Evolutionary conservation across 2,797 vertebrate species (phyloP), one percentile per base, ranked within the genome.

Genomic region (Cryptoprocta ferox): DNA sequence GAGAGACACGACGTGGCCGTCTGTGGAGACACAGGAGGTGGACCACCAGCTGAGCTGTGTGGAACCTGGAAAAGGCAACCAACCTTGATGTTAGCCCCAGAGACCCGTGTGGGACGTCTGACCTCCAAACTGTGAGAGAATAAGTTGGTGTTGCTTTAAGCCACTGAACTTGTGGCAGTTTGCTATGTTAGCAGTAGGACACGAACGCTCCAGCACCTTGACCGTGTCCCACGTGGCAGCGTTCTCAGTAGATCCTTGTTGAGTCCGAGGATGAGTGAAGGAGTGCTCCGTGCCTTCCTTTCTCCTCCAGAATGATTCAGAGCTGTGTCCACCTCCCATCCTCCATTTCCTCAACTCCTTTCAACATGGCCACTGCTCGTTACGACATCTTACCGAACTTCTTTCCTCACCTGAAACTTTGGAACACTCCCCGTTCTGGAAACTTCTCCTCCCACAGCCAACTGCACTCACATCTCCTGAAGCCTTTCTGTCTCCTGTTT

Each of bases 241-340:
- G 0, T 26, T 79, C 26, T 50, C 18, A 3, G 24, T 14, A 18
- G 35, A 15, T 65, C 15, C 75, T 35, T 28, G 32, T 28, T 10
- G 32, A 7, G 13, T 53, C 8, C 0, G 26, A 0, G 45, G n/a
- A 2, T 8, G 18, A 53, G 26, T 2, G 26, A 24, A 30, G 53
- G 42, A 2, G n/a, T 0, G 2, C 8, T 3, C n/a, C 26, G 2
- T 3, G 5, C 8, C 7, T 14, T 37, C 24, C 65, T 35, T 45
- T 65, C 75, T 53, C 61, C 53, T 48, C 70, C 8, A 12, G 19
- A 48, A 19, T 32, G 2, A 24, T 21, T 32, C 56, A 32, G 68
- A 13, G 7, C 45, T 10, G 39, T 71, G 13, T 35, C 21, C 18
- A 5, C 12, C 7, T 48, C n/a, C 42, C 19, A 32, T 26, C 53